Percentiles rank a stretch among this genome's conserved stretches.
These are phyloP conservation scores for Macrotus californicus DNA, from an alignment of 2,113 vertebrate species.

Conservation along the genomic window DNA sequence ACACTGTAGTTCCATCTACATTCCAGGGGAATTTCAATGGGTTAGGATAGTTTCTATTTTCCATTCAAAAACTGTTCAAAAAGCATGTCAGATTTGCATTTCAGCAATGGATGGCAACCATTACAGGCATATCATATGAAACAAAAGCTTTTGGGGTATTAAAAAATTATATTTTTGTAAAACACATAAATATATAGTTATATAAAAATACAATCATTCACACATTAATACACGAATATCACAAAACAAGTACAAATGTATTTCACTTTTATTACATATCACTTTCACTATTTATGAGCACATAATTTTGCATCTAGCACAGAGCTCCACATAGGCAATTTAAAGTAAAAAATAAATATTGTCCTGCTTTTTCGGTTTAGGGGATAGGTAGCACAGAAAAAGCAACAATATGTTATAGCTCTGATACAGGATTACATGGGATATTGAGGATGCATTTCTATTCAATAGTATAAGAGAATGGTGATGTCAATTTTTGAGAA, in stretches of 20 bases:
- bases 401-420: neutral
- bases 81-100: slow-evolving; percentile 32
- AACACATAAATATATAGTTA: slow-evolving; percentile 8
- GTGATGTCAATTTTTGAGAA: neutral
- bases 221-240: neutral
- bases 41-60: slow-evolving; percentile 38
- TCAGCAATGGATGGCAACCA: slow-evolving; percentile 23
- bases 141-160: neutral
- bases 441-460: neutral
- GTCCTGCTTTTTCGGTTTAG: neutral
- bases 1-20: neutral
- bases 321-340: neutral
- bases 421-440: neutral
- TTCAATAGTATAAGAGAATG: neutral
- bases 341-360: neutral
- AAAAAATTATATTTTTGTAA: slow-evolving; percentile 43
- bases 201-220: slow-evolving; percentile 2
- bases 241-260: neutral
- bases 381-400: neutral
- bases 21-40: slow-evolving; percentile 12
- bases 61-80: slow-evolving; percentile 32
- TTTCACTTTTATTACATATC: neutral
- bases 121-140: neutral
- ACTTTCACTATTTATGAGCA: neutral
- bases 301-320: neutral